Base-by-base conservation (phyloP, 2,888 invertebrate species). In the Spodoptera picta region DNA sequence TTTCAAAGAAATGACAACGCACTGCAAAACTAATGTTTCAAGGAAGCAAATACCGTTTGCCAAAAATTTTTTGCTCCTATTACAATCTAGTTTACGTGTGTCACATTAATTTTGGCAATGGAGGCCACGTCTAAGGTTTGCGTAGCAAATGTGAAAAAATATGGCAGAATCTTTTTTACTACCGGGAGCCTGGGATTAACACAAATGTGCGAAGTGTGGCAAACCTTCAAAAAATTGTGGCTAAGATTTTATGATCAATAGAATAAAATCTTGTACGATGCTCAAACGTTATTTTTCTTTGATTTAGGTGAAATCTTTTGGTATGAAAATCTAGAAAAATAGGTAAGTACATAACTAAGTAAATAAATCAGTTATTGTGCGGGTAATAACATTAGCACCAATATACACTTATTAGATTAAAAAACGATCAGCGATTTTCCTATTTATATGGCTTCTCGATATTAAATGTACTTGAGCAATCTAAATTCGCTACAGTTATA, bases 41-140 rank as follows among this genome's bases (percentile, higher is more conserved):
- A 86, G 89, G 93, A 92, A 93, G 87, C 83, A 67, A 57, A 74
- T 73, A 82, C 81, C 80, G 86, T 86, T 87, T 93, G 93, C 93
- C 92, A 93, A 92, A 80, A 82, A 76, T 87, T 90, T 91, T 92
- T 88, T 85, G 85, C 77, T 77, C 65, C 75, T 78, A 83, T 71
- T 79, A 83, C 79, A 84, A 87, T 87, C 84, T 79, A 80, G 82
- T 83, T 83, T 84, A 83, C 79, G 66, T 75, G 79, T 81, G 78
- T 77, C 79, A 71, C 75, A 75, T 76, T 78, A 78, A 72, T 74
- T 77, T 75, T 71, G 68, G 69, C 69, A 77, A 73, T 78, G 77
- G 80, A 84, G 81, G 84, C 80, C 77, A 66, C 23, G 62, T 56
- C 71, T 62, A 56, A 61, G 23, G 60, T 52, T 57, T 73, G 48